These are phyloP conservation scores for Hetaerina titia DNA, from an alignment of 2,888 invertebrate species.

Conservation along the genomic window DNA sequence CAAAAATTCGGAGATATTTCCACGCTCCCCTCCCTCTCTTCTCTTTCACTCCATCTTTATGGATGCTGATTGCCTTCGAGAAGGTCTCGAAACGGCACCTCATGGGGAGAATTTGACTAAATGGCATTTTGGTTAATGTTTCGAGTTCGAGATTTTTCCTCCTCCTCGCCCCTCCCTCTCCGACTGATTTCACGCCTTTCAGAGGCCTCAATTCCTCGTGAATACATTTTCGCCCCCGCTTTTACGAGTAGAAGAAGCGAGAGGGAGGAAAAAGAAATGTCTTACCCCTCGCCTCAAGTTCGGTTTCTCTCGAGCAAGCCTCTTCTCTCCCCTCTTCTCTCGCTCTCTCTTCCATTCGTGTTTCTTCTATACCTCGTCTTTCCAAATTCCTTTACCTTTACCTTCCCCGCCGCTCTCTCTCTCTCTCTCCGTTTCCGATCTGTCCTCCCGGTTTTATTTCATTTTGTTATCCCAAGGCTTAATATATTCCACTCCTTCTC, in stretches of 20 bases:
- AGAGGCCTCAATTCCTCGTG: background rate
- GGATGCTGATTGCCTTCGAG: background rate
- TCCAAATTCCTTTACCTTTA: background rate
- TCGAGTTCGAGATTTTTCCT: background rate
- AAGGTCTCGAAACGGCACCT: background rate
- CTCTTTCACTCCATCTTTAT: background rate
- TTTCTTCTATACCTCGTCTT: background rate
- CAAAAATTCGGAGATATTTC: background rate
- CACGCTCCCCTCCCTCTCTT: no score
- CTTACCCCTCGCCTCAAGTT: background rate
- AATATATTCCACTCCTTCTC: background rate
- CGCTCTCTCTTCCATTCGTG: background rate
- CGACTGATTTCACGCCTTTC: background rate
- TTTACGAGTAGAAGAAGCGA: background rate
- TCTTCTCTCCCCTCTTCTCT: no score
- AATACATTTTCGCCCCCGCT: background rate
- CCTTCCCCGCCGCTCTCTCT: no score
- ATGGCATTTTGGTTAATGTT: slow-evolving; percentile 12
- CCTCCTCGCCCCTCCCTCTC: background rate
- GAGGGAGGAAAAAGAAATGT: background rate
- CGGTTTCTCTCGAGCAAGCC: background rate
- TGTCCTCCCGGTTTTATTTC: slow-evolving; percentile 2
- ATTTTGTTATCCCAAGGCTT: background rate
- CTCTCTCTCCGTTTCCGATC: background rate
- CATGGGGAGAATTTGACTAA: background rate